Percentiles rank a stretch among this genome's conserved stretches.
phyloP scores from a whole-genome alignment of 1,140 invertebrate species.

The Thaumetopoea pityocampa region DNA sequence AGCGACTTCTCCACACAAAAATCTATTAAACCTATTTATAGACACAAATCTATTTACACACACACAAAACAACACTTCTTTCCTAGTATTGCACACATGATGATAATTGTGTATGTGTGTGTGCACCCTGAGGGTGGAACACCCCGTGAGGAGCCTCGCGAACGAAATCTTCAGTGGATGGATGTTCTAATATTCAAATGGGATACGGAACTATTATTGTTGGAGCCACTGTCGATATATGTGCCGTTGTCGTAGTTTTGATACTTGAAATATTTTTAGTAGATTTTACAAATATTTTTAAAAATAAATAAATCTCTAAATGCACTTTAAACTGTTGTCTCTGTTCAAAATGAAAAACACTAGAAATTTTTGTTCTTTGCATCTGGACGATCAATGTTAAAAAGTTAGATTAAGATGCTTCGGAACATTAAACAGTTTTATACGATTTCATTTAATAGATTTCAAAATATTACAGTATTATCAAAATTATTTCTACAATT shows the following conservation, averaged over 20 bases:
- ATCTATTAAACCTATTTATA: constrained; percentile 17
- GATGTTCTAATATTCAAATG: constrained; percentile 75
- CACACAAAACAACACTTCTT: constrained; percentile 10
- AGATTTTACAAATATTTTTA: no score
- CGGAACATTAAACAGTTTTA: no score
- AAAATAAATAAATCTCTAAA: no score
- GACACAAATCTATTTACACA: constrained; percentile 1
- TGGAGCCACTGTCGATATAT: constrained; percentile 72
- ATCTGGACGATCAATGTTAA: no score
- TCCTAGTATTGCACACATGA: constrained; percentile 23
- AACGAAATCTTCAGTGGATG: constrained; percentile 67
- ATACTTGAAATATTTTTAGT: constrained; percentile 25
- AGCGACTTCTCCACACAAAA: constrained; percentile 9
- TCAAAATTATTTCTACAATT: no score
- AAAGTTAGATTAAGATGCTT: no score
- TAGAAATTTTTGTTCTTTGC: no score
- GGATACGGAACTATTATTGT: constrained; percentile 75
- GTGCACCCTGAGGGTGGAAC: constrained; percentile 4
- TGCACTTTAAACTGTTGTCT: no score
- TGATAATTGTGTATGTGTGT: constrained; percentile 39
- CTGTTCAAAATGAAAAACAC: no score
- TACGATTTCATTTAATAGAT: no score
- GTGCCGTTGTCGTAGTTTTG: constrained; percentile 32
- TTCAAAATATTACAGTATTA: no score
- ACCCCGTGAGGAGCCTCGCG: constrained; percentile 26